Base-by-base conservation (phyloP, 2,113 vertebrate species). In the Centropristis striata region DNA sequence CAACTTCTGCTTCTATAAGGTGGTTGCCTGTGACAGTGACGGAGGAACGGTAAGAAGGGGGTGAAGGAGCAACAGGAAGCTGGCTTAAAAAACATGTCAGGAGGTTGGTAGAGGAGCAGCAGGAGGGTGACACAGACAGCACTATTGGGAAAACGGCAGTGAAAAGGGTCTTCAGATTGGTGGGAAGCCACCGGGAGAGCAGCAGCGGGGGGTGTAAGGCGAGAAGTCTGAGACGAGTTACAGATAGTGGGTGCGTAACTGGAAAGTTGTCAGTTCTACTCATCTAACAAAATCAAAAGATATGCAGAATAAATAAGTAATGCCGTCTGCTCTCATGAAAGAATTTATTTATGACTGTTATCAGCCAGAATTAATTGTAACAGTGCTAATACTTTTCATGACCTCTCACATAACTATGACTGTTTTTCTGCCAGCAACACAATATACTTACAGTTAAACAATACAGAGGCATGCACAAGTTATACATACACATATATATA, bases 321-420 rank as follows among this genome's bases (percentile, higher is more conserved):
- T 75, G 70, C 10, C 55, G n/a, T 39, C n/a, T 15, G 20, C 65
- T 75, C 51, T 83, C 46, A 68, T 54, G 16, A 61, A 81, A 44
- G 21, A 71, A 55, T 69, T 72, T 78, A 79, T 78, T 81, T 78
- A 79, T 89, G 74, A 78, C 20, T 20, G n/a, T 27, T 54, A 76
- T 63, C 41, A 71, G 37, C 21, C 23, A 41, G 39, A 11, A 25
- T 68, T 42, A 75, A 28, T 1, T 68, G 44, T 23, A 60, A 18
- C 20, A 42, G 16, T 37, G 2, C 6, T 3, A 2, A 53, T 66
- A 67, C 59, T 73, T 78, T 69, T 55, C 21, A 42, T 47, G 60
- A 68, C 37, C 64, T 49, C 16, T 73, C 1, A 71, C 51, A 41
- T 25, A 77, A 44, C 15, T 44, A 58, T 20, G 7, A 25, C 13